phyloP scores from a whole-genome alignment of 2,797 vertebrate species.

The Phrynocephalus forsythii region DNA sequence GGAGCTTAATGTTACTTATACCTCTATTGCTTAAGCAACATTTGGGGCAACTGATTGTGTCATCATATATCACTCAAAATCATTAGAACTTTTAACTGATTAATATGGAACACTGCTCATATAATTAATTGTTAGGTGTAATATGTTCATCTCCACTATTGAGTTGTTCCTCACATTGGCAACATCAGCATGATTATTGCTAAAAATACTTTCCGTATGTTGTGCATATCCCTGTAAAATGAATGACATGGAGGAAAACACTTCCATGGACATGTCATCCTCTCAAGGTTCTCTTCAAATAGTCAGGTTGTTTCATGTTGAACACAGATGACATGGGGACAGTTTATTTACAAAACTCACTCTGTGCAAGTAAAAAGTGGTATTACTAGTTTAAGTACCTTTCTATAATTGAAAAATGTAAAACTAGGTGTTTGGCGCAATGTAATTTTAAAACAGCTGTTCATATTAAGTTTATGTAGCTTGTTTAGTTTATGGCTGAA shows the following conservation, averaged over 20 bases:
- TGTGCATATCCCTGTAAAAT: background rate
- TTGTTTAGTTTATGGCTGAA: too few relatives aligned
- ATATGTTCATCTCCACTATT: background rate
- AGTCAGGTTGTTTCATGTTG: background rate
- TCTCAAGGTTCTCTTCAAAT: too few relatives aligned
- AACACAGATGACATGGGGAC: background rate
- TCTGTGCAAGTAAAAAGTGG: too few relatives aligned
- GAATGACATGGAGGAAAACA: background rate
- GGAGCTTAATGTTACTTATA: conserved; percentile 14
- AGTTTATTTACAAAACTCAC: background rate
- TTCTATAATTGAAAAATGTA: too few relatives aligned
- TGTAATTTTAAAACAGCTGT: too few relatives aligned
- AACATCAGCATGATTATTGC: background rate
- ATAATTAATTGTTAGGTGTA: background rate
- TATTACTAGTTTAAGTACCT: too few relatives aligned
- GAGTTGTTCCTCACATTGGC: background rate
- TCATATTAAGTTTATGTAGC: too few relatives aligned
- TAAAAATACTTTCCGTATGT: background rate
- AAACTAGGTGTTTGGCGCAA: too few relatives aligned
- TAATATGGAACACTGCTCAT: background rate
- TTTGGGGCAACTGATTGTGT: conserved; percentile 18
- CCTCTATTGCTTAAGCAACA: conserved; percentile 18
- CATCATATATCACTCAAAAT: background rate
- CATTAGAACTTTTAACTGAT: background rate
- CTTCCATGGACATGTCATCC: too few relatives aligned